Base-by-base conservation (phyloP, 2,113 vertebrate genomes). In the Mastomys coucha region DNA sequence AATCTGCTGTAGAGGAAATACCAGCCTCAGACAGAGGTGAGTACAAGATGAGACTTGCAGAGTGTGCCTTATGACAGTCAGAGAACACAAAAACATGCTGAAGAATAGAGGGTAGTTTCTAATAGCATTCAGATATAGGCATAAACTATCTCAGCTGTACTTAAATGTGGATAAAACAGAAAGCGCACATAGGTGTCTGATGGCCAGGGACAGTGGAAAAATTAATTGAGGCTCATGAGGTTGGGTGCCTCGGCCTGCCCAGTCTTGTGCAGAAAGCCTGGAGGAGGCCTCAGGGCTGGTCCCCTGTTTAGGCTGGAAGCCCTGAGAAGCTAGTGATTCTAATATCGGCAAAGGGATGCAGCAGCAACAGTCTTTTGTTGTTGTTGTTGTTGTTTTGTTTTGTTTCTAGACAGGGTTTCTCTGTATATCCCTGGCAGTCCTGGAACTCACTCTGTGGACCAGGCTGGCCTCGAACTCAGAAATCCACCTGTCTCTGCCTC, bases 1-100 rank as follows among this genome's bases (percentile, higher is more conserved):
- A 80, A 96, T 88, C 73, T 90, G 28, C 67, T 75, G 20, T 89
- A 80, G 85, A 91, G 42, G 28, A 58, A 96, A 39, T 16, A 70
- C 72, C 81, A 93, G 73, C 58, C 93, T 72, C 80, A 65, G 58
- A 28, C 26, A 75, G 72, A 95, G 36, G 17, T 82, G 42, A 72
- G 58, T 49, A 39, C 9, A 45, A 45, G 28, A 60, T 0, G 69
- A 87, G 4, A 85, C 42, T 11, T 69, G 42, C 16, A 89, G 39
- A 69, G 51, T 75, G 4, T 22, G 72, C 36, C 94, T 10, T 53
- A 36, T 53, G 81, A 49, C 73, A 85, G 65, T 16, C 26, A 17
- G 26, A 89, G n/a, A 75, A 91, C 73, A 60, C 7, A 1, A 67
- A 51, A 65, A 36, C 73, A 63, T 22, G 17, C 58, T 69, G 5